phyloP scores from a whole-genome alignment of 1,140 invertebrate species.

The Trichogramma pretiosum region DNA sequence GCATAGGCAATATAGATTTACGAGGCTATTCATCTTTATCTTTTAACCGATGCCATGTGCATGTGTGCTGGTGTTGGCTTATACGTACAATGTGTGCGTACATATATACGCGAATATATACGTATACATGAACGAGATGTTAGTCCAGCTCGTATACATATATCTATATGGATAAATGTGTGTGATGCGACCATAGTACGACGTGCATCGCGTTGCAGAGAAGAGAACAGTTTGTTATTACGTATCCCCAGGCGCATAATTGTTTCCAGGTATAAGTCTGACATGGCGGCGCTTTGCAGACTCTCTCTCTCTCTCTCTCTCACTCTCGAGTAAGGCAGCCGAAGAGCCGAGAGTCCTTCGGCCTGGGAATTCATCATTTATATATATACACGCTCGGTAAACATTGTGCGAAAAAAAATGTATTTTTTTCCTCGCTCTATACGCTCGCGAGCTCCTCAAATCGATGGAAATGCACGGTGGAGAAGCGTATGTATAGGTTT shows the following conservation, averaged over 20 bases:
- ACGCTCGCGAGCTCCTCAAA: too few relatives aligned
- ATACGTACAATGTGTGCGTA: slow-evolving; percentile 3
- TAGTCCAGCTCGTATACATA: too few relatives aligned
- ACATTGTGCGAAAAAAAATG: too few relatives aligned
- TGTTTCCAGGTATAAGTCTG: slow-evolving; percentile 39
- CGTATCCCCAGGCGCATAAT: slow-evolving; percentile 34
- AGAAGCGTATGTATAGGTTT: too few relatives aligned
- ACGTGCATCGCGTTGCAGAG: not conserved
- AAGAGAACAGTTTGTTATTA: slow-evolving; percentile 35
- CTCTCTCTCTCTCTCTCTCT: too few relatives aligned
- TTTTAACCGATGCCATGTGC: not conserved
- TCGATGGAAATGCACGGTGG: too few relatives aligned
- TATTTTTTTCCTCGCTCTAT: too few relatives aligned
- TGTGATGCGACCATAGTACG: too few relatives aligned
- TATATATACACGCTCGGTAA: too few relatives aligned
- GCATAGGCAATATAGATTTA: slow-evolving; percentile 31
- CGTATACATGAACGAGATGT: slow-evolving; percentile 19
- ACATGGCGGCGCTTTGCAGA: slow-evolving; percentile 28
- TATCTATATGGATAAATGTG: too few relatives aligned
- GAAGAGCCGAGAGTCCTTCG: slow-evolving; percentile 26
- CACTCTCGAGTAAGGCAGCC: too few relatives aligned
- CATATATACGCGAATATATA: slow-evolving; percentile 4
- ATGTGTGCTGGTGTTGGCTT: not conserved
- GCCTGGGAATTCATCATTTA: slow-evolving; percentile 34
- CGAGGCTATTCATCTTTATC: slow-evolving; percentile 33